These are phyloP conservation scores for Temnothorax longispinosus DNA, from an alignment of 1,140 invertebrate genomes.

Conservation along the genomic window DNA sequence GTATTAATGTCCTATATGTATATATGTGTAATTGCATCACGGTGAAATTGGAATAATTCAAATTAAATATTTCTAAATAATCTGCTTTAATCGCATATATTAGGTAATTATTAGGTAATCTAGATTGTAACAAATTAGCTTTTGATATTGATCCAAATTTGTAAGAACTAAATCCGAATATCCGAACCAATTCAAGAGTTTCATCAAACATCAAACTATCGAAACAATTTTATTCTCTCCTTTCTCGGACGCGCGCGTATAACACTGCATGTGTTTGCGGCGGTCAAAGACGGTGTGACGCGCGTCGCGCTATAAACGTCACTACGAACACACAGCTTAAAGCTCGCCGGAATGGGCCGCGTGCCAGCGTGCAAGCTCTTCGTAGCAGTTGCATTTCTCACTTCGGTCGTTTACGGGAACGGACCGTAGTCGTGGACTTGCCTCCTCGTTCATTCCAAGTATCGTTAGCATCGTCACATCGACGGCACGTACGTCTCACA, in stretches of 20 bases:
- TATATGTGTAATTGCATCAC: not conserved
- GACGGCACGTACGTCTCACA: slow-evolving; percentile 63
- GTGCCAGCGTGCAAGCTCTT: slow-evolving; percentile 63
- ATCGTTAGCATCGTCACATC: slow-evolving; percentile 71
- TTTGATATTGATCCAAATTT: not conserved
- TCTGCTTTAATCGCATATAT: not conserved
- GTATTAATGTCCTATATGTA: not conserved
- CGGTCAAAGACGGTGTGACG: slow-evolving; percentile 40
- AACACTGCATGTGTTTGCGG: slow-evolving; percentile 13
- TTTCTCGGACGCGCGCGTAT: not conserved
- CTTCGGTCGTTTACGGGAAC: slow-evolving; percentile 52
- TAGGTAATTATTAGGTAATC: not conserved
- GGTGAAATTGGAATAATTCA: not conserved
- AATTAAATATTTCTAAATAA: slow-evolving; percentile 15
- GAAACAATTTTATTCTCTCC: slow-evolving; percentile 11
- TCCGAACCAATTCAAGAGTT: not conserved
- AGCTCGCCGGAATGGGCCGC: slow-evolving; percentile 27
- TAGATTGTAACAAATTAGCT: not conserved
- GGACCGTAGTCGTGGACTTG: not conserved
- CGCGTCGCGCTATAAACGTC: slow-evolving; percentile 59
- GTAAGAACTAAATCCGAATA: not conserved
- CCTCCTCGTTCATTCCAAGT: slow-evolving; percentile 25
- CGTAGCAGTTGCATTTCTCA: slow-evolving; percentile 22
- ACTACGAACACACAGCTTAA: slow-evolving; percentile 45
- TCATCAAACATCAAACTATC: not conserved